Base-by-base conservation (phyloP, 2,113 vertebrate genomes). In the Eublepharis macularius region DNA sequence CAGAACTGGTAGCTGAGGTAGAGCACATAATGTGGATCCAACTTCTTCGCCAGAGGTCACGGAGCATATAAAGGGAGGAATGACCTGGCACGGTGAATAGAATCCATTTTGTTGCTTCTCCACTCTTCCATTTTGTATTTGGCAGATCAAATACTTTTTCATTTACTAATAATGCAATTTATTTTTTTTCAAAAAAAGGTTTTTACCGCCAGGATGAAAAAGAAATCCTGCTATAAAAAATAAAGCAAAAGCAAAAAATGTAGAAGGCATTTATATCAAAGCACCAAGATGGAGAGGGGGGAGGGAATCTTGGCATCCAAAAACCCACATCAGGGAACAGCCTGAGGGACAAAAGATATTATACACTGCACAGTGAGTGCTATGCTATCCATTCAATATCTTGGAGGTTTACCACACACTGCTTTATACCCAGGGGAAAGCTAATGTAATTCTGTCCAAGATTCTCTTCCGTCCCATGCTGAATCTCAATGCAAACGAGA, bases 401-500 rank as follows among this genome's bases (percentile, higher is more conserved):
- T 80, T 14, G 2, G 0, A 5, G 26, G 36, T 66, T 89, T 89
- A 72, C 80, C 85, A 29, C 82, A 57, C 0, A 0, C 60, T 80
- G 83, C n/a, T 10, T 0, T 11, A 12, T 36, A 74, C 77, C 81
- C 6, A 0, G 0, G 3, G 76, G 88, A 91, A 60, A 90, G 73
- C 2, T 0, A 0, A 41, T 41, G 49, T 11, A 32, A 88, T 92
- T 91, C 34, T 65, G 65, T 6, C 39, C 80, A 21, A 85, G 81
- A 8, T 43, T 41, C 74, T 69, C 45, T 72, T 85, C 74, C 24
- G 6, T 14, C 54, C 65, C 68, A 60, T 84, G 19, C 80, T 81
- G 86, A 88, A 73, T 63, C 85, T 82, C 88, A 68, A 1, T 45
- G 54, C 72, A 47, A 72, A 86, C 24, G 26, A 80, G n/a, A 63